Evolutionary conservation across 2,113 vertebrate species (phyloP).

Genomic region (Ctenomys sociabilis): DNA sequence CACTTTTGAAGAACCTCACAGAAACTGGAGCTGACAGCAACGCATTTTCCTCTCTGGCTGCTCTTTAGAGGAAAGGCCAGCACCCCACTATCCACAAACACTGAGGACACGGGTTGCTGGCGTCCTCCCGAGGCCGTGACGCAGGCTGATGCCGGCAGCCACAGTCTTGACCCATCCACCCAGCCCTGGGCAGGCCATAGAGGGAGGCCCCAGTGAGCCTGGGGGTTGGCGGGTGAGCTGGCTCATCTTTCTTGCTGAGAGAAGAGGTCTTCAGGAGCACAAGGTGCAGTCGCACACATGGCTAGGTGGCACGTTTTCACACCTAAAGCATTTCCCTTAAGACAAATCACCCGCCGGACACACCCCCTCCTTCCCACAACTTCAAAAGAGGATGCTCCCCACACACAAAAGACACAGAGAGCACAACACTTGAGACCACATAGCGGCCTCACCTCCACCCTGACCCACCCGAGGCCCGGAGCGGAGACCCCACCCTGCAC

Average conservation of each 20-base stretch:
- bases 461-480: neutral
- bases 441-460: conserved; percentile 54
- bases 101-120: neutral
- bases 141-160: neutral
- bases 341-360: conserved; percentile 64
- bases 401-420: conserved; percentile 48
- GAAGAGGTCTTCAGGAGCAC: conserved; percentile 45
- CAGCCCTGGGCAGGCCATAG: neutral
- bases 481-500: conserved; percentile 45
- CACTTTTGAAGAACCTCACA: neutral
- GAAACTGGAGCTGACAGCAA: neutral
- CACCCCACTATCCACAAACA: neutral
- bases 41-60: neutral
- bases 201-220: neutral
- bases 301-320: conserved; percentile 25
- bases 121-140: neutral
- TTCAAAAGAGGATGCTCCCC: conserved; percentile 57
- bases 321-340: conserved; percentile 53
- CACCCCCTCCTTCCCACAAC: conserved; percentile 58
- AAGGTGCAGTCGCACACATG: neutral
- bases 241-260: neutral
- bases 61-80: neutral
- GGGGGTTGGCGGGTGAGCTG: neutral
- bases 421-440: conserved; percentile 70
- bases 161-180: neutral